A percentile compares a stretch with the other conserved stretches of the same genome.
Evolutionary conservation across 2,113 vertebrate genomes (phyloP).

Genomic region (Catharus fuscescens): DNA sequence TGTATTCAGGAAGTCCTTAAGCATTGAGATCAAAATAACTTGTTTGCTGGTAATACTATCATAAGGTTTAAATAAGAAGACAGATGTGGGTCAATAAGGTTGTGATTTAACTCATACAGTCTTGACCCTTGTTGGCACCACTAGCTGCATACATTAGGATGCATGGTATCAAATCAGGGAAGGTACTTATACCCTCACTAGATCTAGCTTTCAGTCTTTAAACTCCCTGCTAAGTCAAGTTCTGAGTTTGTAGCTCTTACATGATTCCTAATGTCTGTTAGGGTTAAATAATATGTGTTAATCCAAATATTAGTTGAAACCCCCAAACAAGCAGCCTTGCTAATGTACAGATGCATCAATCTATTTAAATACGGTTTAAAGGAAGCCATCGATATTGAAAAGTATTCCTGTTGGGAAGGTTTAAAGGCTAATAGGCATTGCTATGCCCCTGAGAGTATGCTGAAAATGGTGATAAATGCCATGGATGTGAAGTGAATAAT

Average conservation of each 20-base stretch:
- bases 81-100: background rate
- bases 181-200: background rate
- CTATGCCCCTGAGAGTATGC: background rate
- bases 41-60: background rate
- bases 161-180: background rate
- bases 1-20: background rate
- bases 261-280: background rate
- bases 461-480: constrained; percentile 29
- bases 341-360: background rate
- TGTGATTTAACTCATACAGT: background rate
- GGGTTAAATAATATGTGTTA: background rate
- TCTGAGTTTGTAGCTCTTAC: background rate
- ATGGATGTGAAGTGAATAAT: background rate
- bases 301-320: background rate
- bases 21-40: background rate
- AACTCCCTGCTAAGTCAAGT: background rate
- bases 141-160: background rate
- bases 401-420: background rate
- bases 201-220: background rate
- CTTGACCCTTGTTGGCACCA: background rate
- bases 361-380: constrained; percentile 3
- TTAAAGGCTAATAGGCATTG: background rate
- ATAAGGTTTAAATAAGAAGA: background rate
- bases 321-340: background rate
- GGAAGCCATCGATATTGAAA: background rate